Percentiles rank a stretch among this genome's conserved stretches.
phyloP scores from a whole-genome alignment of 2,888 invertebrate genomes.

The Himalopsyche japonica region DNA sequence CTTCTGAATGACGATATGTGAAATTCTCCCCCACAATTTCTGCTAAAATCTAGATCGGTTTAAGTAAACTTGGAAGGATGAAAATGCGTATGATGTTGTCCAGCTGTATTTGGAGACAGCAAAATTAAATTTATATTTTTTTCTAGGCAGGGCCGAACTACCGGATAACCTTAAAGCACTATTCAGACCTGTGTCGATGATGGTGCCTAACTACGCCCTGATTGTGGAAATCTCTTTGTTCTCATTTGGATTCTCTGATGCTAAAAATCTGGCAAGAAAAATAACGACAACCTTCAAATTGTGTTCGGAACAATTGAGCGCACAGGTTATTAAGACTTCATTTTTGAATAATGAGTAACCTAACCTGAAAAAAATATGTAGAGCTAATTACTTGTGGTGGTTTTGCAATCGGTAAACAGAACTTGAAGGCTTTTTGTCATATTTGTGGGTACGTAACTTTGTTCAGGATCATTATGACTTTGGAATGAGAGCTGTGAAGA shows the following conservation, averaged over 20 bases:
- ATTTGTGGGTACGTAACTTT: neutral
- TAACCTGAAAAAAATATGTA: too few species aligned
- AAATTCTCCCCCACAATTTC: too few species aligned
- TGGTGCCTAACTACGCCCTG: constrained; percentile 90
- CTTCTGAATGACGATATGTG: too few species aligned
- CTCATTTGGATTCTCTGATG: constrained; percentile 79
- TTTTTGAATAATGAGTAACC: too few species aligned
- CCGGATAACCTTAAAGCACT: constrained; percentile 85
- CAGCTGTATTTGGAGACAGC: too few species aligned
- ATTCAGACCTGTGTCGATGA: constrained; percentile 89
- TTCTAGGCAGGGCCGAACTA: constrained; percentile 68
- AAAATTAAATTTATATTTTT: neutral
- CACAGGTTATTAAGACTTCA: constrained; percentile 62
- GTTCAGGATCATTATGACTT: constrained; percentile 77
- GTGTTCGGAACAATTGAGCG: constrained; percentile 87
- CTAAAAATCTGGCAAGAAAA: constrained; percentile 75
- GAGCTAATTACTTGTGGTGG: too few species aligned
- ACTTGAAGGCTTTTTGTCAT: too few species aligned
- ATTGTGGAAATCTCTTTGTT: constrained; percentile 85
- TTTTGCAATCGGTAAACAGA: too few species aligned
- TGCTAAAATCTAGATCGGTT: too few species aligned
- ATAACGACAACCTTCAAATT: constrained; percentile 81
- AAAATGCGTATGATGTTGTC: too few species aligned
- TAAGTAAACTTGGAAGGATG: too few species aligned
- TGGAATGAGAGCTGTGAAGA: constrained; percentile 87